These are phyloP conservation scores for Scolopax rusticola DNA, from an alignment of 2,797 vertebrate genomes.

Conservation along the genomic window DNA sequence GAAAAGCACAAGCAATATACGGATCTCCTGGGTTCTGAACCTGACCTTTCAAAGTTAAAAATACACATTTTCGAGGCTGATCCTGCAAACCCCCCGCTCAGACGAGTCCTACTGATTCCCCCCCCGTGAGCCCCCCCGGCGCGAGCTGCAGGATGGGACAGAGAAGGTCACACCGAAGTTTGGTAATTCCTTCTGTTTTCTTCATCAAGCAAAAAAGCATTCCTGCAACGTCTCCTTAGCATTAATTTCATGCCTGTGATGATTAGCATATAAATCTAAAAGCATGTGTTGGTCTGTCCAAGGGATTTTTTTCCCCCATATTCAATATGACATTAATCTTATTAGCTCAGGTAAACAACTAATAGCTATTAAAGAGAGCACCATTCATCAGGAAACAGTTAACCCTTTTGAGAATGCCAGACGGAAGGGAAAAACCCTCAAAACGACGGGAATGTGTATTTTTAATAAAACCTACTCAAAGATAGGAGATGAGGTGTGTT, in stretches of 20 bases:
- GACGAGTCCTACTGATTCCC: not conserved
- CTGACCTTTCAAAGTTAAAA: conserved; percentile 62
- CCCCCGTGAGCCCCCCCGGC: accelerated
- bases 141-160: not conserved
- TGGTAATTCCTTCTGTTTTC: not conserved
- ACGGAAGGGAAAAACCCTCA: not conserved
- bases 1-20: conserved; percentile 63
- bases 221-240: not conserved
- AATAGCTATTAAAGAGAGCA: not conserved
- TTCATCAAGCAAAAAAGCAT: not conserved
- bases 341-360: conserved; percentile 60
- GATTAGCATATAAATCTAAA: conserved; percentile 47
- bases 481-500: accelerated
- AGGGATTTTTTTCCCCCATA: not conserved
- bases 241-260: not conserved
- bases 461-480: accelerated
- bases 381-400: not conserved
- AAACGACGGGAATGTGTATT: accelerated
- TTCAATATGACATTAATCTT: conserved; percentile 33
- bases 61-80: conserved; percentile 47
- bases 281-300: not conserved
- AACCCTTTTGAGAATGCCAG: not conserved
- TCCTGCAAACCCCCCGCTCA: not conserved
- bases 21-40: conserved; percentile 67
- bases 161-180: not conserved